Conservation (phyloP, 2,797 vertebrate species). For the Gouania willdenowi region DNA sequence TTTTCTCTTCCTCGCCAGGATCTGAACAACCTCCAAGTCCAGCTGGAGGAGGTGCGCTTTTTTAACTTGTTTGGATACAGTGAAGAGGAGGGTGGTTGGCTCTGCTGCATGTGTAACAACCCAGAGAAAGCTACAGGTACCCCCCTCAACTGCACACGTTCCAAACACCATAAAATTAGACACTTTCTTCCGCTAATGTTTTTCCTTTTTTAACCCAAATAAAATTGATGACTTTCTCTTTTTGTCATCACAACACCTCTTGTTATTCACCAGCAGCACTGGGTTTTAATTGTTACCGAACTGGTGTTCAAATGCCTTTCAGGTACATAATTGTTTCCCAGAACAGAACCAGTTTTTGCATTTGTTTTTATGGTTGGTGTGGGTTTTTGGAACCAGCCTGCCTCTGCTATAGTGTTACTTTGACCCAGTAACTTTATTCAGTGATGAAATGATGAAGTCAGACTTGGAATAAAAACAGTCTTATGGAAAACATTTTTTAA, state of each 20-base stretch:
- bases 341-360: slow-evolving; percentile 22
- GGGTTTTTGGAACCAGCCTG: slow-evolving; percentile 20
- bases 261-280: background rate
- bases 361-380: slow-evolving; percentile 11
- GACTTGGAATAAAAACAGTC: too few relatives aligned
- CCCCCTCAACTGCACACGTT: background rate
- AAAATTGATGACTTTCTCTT: slow-evolving; percentile 2
- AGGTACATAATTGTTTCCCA: slow-evolving; percentile 30
- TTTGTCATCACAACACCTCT: slow-evolving; percentile 6
- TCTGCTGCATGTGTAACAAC: slow-evolving; percentile 98
- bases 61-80: slow-evolving; percentile 94
- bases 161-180: background rate
- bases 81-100: slow-evolving; percentile 84
- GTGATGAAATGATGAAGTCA: slow-evolving; percentile 15
- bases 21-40: slow-evolving; percentile 84
- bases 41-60: slow-evolving; percentile 93
- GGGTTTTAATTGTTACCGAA: slow-evolving; percentile 34
- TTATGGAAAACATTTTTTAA: too few relatives aligned
- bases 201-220: slow-evolving; percentile 6
- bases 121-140: slow-evolving; percentile 91
- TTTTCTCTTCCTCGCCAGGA: slow-evolving; percentile 79
- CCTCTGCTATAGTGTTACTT: slow-evolving; percentile 16
- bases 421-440: slow-evolving; percentile 11
- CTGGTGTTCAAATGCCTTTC: slow-evolving; percentile 11
- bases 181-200: background rate